phyloP scores from a whole-genome alignment of 2,113 vertebrate species.

The Sporophila hypoxantha region DNA sequence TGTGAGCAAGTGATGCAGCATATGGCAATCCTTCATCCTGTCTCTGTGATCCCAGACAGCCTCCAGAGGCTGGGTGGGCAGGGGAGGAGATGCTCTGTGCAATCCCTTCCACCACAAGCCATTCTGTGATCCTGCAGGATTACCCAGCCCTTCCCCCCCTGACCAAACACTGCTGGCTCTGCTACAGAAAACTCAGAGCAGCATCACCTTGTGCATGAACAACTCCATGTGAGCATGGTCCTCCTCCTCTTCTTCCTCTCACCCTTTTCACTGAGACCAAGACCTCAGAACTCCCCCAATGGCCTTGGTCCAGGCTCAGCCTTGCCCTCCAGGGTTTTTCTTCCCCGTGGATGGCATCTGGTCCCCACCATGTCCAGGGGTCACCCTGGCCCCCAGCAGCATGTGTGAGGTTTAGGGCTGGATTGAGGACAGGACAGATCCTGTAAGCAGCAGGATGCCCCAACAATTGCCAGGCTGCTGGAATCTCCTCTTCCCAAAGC shows the following conservation, averaged over 20 bases:
- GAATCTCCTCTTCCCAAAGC: neutral
- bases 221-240: rapidly evolving
- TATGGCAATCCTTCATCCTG: neutral
- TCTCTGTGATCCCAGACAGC: neutral
- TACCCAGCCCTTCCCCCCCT: neutral
- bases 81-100: neutral
- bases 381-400: neutral
- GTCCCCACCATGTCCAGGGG: neutral
- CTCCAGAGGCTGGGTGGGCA: neutral
- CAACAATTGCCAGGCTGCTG: neutral
- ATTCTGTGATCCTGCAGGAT: neutral
- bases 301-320: neutral
- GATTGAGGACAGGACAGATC: neutral
- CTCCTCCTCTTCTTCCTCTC: neutral
- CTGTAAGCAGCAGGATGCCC: neutral
- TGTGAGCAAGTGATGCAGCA: neutral
- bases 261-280: neutral
- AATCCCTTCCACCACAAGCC: neutral
- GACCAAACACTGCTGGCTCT: neutral
- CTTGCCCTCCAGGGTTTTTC: neutral
- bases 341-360: rapidly evolving
- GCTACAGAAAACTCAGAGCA: neutral
- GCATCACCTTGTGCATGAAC: rapidly evolving
- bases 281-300: neutral
- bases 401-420: neutral